Evolutionary conservation across 2,797 vertebrate genomes (phyloP).

Genomic region (Poeciliopsis paucimaculata): DNA sequence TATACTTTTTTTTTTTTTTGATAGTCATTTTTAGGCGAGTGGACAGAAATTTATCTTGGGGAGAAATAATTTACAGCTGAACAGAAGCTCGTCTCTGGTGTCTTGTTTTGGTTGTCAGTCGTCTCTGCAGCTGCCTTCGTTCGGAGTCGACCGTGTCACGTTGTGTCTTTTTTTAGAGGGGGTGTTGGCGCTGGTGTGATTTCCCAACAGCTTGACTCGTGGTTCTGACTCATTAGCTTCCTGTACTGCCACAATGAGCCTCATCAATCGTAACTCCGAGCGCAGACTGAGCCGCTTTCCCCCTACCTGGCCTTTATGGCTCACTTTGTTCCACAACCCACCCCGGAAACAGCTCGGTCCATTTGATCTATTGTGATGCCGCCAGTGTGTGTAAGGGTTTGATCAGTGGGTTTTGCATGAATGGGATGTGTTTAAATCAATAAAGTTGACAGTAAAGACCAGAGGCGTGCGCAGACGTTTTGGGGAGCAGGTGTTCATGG

Average conservation of each 20-base stretch:
- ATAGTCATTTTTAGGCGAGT: neutral
- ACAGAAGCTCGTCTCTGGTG: slow-evolving; percentile 38
- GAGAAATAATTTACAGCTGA: slow-evolving; percentile 31
- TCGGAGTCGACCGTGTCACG: slow-evolving; percentile 49
- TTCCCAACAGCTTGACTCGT: slow-evolving; percentile 80
- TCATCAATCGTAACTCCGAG: slow-evolving; percentile 69
- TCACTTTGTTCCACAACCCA: slow-evolving; percentile 33
- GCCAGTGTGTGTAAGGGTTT: slow-evolving; percentile 6
- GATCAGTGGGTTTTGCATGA: neutral
- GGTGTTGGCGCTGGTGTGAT: slow-evolving; percentile 47
- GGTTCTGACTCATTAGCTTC: slow-evolving; percentile 83
- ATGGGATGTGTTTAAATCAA: neutral
- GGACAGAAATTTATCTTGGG: slow-evolving; percentile 13
- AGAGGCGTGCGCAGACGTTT: neutral
- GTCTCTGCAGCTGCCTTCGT: slow-evolving; percentile 53
- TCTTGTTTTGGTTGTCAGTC: slow-evolving; percentile 35
- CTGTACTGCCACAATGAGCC: slow-evolving; percentile 73
- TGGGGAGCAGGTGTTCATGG: neutral
- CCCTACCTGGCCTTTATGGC: slow-evolving; percentile 53
- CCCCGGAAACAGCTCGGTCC: slow-evolving; percentile 18
- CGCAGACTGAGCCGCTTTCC: slow-evolving; percentile 44
- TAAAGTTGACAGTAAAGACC: neutral
- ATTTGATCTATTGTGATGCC: neutral
- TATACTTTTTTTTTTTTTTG: neutral
- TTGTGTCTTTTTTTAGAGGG: slow-evolving; percentile 36